Conservation (phyloP, 1,140 invertebrate species). For the Nixonia krombeini region DNA sequence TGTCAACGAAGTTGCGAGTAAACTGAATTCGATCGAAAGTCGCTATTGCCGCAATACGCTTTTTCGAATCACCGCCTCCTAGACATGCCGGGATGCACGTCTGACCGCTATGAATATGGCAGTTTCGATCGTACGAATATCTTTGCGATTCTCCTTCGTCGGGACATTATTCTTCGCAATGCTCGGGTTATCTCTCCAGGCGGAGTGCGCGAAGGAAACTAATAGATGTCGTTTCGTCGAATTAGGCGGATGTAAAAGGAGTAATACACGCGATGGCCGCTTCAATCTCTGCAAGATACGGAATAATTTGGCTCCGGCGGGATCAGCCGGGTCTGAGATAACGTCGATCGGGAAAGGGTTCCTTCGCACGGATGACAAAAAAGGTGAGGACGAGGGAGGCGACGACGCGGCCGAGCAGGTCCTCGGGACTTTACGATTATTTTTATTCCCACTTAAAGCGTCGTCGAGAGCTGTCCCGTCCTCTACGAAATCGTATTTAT, state of each 20-base stretch:
- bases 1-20: too few relatives aligned
- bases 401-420: slow-evolving; percentile 32
- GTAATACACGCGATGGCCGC: slow-evolving; percentile 31
- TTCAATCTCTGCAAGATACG: slow-evolving; percentile 20
- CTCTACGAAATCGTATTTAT: slow-evolving; percentile 51
- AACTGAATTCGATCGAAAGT: too few relatives aligned
- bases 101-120: too few relatives aligned
- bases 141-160: too few relatives aligned
- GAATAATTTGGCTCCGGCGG: slow-evolving; percentile 20
- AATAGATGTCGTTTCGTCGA: slow-evolving; percentile 55
- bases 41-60: too few relatives aligned
- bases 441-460: slow-evolving; percentile 55
- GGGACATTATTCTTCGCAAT: too few relatives aligned
- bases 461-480: slow-evolving; percentile 40
- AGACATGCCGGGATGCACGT: too few relatives aligned
- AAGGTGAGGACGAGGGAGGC: neutral
- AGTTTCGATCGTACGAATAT: too few relatives aligned
- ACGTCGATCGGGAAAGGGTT: slow-evolving; percentile 38
- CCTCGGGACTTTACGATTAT: slow-evolving; percentile 55
- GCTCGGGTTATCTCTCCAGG: too few relatives aligned
- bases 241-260: slow-evolving; percentile 52
- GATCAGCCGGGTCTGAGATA: slow-evolving; percentile 22
- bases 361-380: slow-evolving; percentile 24
- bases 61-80: too few relatives aligned
- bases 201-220: slow-evolving; percentile 19